Evolutionary conservation across 2,888 invertebrate genomes (phyloP), one percentile per base, ranked within the genome.

Genomic region (Hydriomena furcata): DNA sequence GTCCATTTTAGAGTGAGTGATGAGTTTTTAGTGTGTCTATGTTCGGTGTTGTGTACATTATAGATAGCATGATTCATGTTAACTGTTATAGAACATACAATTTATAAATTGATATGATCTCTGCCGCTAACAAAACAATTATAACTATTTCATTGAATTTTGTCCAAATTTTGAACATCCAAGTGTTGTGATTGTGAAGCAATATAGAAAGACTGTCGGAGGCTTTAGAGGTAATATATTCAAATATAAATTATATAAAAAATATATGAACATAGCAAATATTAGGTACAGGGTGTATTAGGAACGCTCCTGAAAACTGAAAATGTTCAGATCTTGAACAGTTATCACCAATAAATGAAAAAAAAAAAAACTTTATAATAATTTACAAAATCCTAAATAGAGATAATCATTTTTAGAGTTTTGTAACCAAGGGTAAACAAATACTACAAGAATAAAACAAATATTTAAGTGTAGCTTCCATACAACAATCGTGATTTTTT

Each of bases 131-230:
- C 3, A 27, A 10, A 17, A 17, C n/a, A n/a, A n/a, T n/a, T 17
- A 17, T 17, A 17, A 17, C 13, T 30, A 51, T 40, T 24, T 45
- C 17, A 35, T 47, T 37, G 13, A 37, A 41, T 37, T 60, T 56
- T 69, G 63, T 68, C 65, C 58, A 68, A 68, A 71, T 58, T 64
- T 51, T 53, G n/a, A 49, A 57, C 52, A 58, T 57, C 60, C 58
- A 65, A 58, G 79, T 70, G 83, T 85, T 82, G 81, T 84, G 81
- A 82, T 76, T 72, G 73, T 71, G 62, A 77, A 79, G 76, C 73
- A 80, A 81, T 80, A 75, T 76, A 66, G 70, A 73, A 86, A 87
- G 86, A 87, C 85, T 87, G 84, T 70, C 68, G 62, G 82, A 81
- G 79, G 82, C 77, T 84, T 77, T 81, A 82, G 67, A 68, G 65